Conservation (phyloP, 2,797 vertebrate species). For the Triplophysa yarkandensis region DNA sequence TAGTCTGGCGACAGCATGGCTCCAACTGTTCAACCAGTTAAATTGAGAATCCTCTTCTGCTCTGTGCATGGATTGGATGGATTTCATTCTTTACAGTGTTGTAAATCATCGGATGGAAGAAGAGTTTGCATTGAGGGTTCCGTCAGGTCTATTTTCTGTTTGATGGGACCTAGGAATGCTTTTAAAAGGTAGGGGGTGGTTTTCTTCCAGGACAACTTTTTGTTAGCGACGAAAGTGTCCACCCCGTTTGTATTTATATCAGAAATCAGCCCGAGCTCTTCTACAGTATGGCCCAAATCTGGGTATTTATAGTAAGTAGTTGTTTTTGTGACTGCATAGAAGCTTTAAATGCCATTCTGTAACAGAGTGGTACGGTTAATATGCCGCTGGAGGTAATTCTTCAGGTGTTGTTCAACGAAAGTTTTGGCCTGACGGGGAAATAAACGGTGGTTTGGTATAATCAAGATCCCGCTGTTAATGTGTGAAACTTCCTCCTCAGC, state of each 20-base stretch:
- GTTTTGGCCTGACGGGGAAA: conserved; percentile 35
- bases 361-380: conserved; percentile 20
- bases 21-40: conserved; percentile 46
- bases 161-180: background rate
- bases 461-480: conserved; percentile 71
- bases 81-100: conserved; percentile 19
- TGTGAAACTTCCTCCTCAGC: conserved; percentile 64
- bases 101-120: conserved; percentile 14
- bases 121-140: background rate
- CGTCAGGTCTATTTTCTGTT: background rate
- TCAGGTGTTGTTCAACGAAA: conserved; percentile 31
- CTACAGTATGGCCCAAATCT: conserved; percentile 24
- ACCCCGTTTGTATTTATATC: conserved; percentile 2
- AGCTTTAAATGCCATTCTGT: conserved; percentile 21
- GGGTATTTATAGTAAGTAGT: conserved; percentile 38
- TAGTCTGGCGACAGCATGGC: conserved; percentile 63
- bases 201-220: background rate
- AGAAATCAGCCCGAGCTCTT: conserved; percentile 2
- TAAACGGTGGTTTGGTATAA: conserved; percentile 62
- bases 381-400: conserved; percentile 29
- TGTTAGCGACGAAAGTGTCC: background rate
- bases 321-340: conserved; percentile 23
- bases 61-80: conserved; percentile 1
- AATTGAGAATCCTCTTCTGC: conserved; percentile 28
- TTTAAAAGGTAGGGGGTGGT: background rate